Evolutionary conservation across 1,140 invertebrate genomes (phyloP).

Genomic region (Protaetia brevitarsis): DNA sequence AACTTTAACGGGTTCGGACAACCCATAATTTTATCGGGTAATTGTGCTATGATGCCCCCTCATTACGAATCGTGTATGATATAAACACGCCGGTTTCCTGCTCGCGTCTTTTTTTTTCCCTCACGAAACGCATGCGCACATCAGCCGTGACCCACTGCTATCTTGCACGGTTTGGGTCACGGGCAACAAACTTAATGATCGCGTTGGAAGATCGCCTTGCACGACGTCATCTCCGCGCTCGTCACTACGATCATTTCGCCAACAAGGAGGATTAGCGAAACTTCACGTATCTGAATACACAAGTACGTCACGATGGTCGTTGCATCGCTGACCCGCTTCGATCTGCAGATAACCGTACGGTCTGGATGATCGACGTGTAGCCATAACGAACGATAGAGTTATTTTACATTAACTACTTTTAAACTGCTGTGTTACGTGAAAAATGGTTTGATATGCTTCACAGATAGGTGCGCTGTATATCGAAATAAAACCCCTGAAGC

Average conservation of each 20-base stretch:
- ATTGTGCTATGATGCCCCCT: neutral
- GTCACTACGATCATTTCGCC: constrained; percentile 1
- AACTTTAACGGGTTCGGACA: neutral
- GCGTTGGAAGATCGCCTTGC: neutral
- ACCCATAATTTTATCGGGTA: neutral
- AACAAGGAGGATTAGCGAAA: neutral
- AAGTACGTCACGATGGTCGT: constrained; percentile 10
- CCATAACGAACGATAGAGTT: neutral
- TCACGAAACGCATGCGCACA: no score
- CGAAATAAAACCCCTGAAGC: neutral
- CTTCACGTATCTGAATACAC: neutral
- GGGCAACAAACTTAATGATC: neutral
- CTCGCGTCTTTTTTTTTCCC: neutral
- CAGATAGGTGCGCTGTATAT: neutral
- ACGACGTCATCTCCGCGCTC: neutral
- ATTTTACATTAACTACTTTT: neutral
- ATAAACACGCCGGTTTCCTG: neutral
- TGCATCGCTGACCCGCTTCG: constrained; percentile 4
- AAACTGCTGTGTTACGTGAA: neutral
- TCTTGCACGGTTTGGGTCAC: neutral
- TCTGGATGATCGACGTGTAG: neutral
- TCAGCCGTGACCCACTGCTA: neutral
- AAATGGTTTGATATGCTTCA: neutral
- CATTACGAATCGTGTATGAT: neutral
- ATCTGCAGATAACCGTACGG: neutral